These are phyloP conservation scores for Habrosyne pyritoides DNA, from an alignment of 2,888 invertebrate species.

Conservation along the genomic window DNA sequence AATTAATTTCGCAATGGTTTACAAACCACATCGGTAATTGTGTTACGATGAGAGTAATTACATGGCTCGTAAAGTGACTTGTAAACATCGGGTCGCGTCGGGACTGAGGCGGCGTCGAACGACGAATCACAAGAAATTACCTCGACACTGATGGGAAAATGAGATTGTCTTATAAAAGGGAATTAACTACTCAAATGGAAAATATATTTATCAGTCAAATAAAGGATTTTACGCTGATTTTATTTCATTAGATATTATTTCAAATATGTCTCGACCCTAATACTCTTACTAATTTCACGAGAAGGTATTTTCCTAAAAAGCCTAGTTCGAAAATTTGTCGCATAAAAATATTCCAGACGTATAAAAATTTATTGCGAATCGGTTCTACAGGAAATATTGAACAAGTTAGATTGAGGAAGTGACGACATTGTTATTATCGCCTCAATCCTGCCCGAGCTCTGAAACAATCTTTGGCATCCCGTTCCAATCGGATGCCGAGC, in stretches of 20 bases:
- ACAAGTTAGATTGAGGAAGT: slow-evolving; percentile 78
- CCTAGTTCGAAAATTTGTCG: slow-evolving; percentile 13
- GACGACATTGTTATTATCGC: slow-evolving; percentile 80
- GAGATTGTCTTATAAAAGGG: background rate
- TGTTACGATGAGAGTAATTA: slow-evolving; percentile 46
- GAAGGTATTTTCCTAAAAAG: background rate
- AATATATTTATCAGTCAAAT: too few relatives aligned
- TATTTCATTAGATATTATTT: too few relatives aligned
- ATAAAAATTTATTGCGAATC: slow-evolving; percentile 68
- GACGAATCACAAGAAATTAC: slow-evolving; percentile 9
- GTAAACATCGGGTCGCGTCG: slow-evolving; percentile 32
- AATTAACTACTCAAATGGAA: background rate
- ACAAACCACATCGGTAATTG: slow-evolving; percentile 30
- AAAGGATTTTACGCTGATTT: too few relatives aligned
- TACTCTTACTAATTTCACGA: too few relatives aligned
- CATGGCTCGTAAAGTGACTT: slow-evolving; percentile 39
- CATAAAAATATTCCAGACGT: slow-evolving; percentile 44
- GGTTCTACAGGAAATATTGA: slow-evolving; percentile 68
- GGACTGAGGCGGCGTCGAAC: slow-evolving; percentile 11
- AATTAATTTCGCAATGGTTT: slow-evolving; percentile 20
- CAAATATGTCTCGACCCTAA: too few relatives aligned
- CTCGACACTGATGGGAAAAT: background rate
- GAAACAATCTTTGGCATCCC: slow-evolving; percentile 71
- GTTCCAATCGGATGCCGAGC: slow-evolving; percentile 62
- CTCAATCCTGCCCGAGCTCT: slow-evolving; percentile 64